Evolutionary conservation across 92 coral and sea anemone genomes (phyloP).

Genomic region (Umimayanthus kanabou): DNA sequence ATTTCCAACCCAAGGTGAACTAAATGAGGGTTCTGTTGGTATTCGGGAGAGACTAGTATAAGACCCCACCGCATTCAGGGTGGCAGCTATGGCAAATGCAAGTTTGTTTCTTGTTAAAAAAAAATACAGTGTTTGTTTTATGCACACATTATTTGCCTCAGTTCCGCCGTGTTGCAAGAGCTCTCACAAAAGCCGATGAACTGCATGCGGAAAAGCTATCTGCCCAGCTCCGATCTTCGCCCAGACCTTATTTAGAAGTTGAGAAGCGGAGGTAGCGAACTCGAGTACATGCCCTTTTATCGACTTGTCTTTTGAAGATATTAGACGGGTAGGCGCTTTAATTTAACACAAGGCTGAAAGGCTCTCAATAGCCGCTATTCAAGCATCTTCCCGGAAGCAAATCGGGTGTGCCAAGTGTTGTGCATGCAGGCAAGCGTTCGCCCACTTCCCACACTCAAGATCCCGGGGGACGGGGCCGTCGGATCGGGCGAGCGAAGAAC

Average conservation of each 20-base stretch:
- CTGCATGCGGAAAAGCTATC: background rate
- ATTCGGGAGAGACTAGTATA: too few species aligned
- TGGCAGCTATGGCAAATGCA: background rate
- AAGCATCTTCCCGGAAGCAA: background rate
- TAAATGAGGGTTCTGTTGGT: too few species aligned
- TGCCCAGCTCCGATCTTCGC: background rate
- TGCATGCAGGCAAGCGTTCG: background rate
- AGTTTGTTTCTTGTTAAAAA: background rate
- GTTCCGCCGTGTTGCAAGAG: background rate
- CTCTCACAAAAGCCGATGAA: background rate
- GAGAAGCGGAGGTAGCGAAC: background rate
- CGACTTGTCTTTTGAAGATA: background rate
- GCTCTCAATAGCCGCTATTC: background rate
- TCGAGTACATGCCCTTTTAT: background rate
- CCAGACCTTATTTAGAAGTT: background rate
- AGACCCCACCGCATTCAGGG: too few species aligned
- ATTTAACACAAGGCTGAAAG: constrained; percentile 20
- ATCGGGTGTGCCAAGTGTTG: background rate
- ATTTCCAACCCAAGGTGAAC: too few species aligned
- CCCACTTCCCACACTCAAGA: background rate
- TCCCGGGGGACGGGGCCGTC: background rate
- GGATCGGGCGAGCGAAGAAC: background rate
- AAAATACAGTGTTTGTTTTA: too few species aligned
- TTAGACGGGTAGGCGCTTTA: background rate
- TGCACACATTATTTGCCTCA: too few species aligned